A percentile compares a stretch with the other conserved stretches of the same genome.
Conservation (phyloP, 1,140 invertebrate genomes). For the Leptonema lineaticorne region DNA sequence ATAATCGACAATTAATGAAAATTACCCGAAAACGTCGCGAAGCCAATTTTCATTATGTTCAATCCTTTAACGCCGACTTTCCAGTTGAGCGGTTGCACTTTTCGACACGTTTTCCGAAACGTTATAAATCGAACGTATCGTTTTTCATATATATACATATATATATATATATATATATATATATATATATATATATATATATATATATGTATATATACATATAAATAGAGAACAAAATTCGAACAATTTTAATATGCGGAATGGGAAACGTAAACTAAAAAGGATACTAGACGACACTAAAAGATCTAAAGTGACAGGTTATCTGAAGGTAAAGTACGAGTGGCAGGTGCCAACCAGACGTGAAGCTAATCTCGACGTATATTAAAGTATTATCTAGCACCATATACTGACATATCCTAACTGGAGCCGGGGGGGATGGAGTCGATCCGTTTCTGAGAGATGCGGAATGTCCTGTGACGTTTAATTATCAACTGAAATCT, state of each 20-base stretch:
- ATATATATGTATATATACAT: not conserved
- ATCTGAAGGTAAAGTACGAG: not conserved
- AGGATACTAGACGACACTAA: not conserved
- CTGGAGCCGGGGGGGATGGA: not conserved
- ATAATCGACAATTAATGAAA: too few relatives aligned
- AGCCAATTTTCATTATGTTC: too few relatives aligned
- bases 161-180: not conserved
- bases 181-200: not conserved
- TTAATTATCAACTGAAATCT: too few relatives aligned
- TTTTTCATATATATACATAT: not conserved
- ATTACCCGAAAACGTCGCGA: too few relatives aligned
- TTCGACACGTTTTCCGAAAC: too few relatives aligned
- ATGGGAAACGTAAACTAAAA: not conserved
- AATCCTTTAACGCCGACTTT: too few relatives aligned
- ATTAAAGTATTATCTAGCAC: constrained; percentile 10
- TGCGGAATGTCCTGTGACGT: too few relatives aligned
- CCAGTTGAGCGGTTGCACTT: too few relatives aligned
- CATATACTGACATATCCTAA: not conserved
- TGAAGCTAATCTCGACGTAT: constrained; percentile 16
- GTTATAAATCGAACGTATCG: too few relatives aligned
- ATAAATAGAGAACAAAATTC: too few relatives aligned
- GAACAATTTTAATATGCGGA: too few relatives aligned
- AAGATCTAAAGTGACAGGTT: constrained; percentile 4
- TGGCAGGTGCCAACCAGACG: constrained; percentile 18
- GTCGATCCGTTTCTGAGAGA: too few relatives aligned